These are phyloP conservation scores for Adelphocoris suturalis DNA, from an alignment of 2,888 invertebrate species.

Conservation along the genomic window DNA sequence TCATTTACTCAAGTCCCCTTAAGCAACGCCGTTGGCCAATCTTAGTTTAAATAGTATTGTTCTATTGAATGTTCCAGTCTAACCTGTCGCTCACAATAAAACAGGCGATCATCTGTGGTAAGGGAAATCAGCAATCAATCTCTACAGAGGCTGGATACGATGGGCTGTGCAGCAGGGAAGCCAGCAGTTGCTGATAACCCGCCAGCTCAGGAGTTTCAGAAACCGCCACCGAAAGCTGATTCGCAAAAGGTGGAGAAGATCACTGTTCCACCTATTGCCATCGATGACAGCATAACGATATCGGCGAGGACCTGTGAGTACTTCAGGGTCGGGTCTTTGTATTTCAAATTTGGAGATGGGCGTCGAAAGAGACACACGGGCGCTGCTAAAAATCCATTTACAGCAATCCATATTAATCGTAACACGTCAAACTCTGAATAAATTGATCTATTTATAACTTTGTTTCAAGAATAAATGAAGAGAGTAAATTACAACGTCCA, in stretches of 20 bases:
- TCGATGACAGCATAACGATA: conserved; percentile 67
- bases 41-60: not conserved
- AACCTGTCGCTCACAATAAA: not conserved
- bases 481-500: too few relatives aligned
- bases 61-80: not conserved
- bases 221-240: conserved; percentile 20
- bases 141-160: not conserved
- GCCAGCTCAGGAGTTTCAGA: conserved; percentile 31
- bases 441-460: too few relatives aligned
- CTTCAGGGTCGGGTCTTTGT: not conserved
- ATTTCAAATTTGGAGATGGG: not conserved
- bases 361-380: not conserved
- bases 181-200: conserved; percentile 36
- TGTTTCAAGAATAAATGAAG: too few relatives aligned
- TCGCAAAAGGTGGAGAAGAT: conserved; percentile 17
- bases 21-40: too few relatives aligned
- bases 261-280: conserved; percentile 33
- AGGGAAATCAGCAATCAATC: not conserved
- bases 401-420: not conserved
- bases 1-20: too few relatives aligned
- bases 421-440: too few relatives aligned
- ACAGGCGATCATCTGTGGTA: not conserved
- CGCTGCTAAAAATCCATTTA: not conserved
- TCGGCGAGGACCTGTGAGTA: conserved; percentile 63
- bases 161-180: conserved; percentile 67